Base-by-base conservation (phyloP, 2,797 vertebrate species). In the Typhlichthys eigenmanni region DNA sequence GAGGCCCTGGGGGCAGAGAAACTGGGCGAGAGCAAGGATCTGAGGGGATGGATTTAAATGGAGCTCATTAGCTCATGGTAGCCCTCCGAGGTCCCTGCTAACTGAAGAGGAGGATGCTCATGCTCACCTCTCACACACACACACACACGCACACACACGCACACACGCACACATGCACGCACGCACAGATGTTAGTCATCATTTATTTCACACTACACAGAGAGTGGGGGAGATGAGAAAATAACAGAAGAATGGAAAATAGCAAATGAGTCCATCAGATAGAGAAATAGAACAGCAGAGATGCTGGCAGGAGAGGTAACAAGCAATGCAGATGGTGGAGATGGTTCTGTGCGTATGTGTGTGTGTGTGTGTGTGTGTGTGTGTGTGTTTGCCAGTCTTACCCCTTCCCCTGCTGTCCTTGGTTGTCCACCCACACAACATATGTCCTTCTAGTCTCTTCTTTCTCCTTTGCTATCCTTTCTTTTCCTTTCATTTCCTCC, bases 401-500 rank as follows among this genome's bases (percentile, higher is more conserved):
- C 83, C 84, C 88, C 81, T 86, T 89, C 78, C 78, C 76, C 73
- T 84, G 75, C 85, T 79, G 82, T 87, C 78, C 77, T 81, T 88
- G 87, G 82, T 80, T 84, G 72, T 83, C 84, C 89, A 83, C 92
- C 92, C 87, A 91, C 91, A 88, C 90, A 92, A 86, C 91, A 91
- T 91, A 92, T 92, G 90, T 87, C 83, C 81, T 80, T 69, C 53
- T 56, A 61, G 60, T 46, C 60, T 52, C 66, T 58, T 19, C 13
- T 38, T 45, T 64, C 56, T 55, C 47, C 60, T 78, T 68, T 62
- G 80, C 58, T 6, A 62, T 66, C 65, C 64, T 71, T 71, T 76
- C 76, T 68, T 68, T 48, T 56, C 51, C 19, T 55, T 73, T 82
- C 62, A 58, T 76, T 57, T 65, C 68, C 65, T 57, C 13, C 11